A percentile compares a stretch with the other conserved stretches of the same genome.
Conservation (phyloP, 1,140 invertebrate species). For the Antheraea pernyi region DNA sequence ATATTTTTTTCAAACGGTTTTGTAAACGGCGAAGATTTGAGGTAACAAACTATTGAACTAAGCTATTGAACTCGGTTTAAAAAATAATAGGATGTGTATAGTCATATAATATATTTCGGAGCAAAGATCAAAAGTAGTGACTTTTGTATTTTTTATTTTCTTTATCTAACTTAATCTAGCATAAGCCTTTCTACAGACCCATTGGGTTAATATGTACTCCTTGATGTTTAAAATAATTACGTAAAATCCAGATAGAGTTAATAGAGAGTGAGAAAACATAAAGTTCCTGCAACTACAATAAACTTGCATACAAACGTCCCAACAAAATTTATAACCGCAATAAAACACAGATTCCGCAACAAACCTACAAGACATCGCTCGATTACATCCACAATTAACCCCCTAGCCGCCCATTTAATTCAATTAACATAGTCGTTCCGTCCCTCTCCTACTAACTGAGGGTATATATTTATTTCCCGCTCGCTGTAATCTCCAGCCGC, state of each 20-base stretch:
- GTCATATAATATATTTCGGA: too few relatives aligned
- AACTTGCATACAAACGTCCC: background rate
- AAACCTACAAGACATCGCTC: constrained; percentile 14
- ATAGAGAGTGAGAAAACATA: too few relatives aligned
- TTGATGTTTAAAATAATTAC: background rate
- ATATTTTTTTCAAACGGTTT: too few relatives aligned
- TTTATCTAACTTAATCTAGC: too few relatives aligned
- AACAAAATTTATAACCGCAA: background rate
- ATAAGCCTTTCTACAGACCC: too few relatives aligned
- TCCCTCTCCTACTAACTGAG: constrained; percentile 13
- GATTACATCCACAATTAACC: constrained; percentile 33
- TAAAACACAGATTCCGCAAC: constrained; percentile 6
- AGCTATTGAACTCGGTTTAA: too few relatives aligned
- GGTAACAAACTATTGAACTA: too few relatives aligned
- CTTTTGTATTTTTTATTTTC: too few relatives aligned
- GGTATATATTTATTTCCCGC: constrained; percentile 9
- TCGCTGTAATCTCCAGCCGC: constrained; percentile 32
- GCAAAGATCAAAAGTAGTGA: too few relatives aligned
- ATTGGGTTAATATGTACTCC: too few relatives aligned
- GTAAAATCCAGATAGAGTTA: background rate
- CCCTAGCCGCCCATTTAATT: constrained; percentile 32
- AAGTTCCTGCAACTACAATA: background rate
- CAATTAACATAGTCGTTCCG: constrained; percentile 29
- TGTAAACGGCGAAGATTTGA: too few relatives aligned
- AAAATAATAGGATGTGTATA: too few relatives aligned